A percentile compares a stretch with the other conserved stretches of the same genome.
Conservation (phyloP, 2,113 vertebrate species). For the Danionella cerebrum region DNA sequence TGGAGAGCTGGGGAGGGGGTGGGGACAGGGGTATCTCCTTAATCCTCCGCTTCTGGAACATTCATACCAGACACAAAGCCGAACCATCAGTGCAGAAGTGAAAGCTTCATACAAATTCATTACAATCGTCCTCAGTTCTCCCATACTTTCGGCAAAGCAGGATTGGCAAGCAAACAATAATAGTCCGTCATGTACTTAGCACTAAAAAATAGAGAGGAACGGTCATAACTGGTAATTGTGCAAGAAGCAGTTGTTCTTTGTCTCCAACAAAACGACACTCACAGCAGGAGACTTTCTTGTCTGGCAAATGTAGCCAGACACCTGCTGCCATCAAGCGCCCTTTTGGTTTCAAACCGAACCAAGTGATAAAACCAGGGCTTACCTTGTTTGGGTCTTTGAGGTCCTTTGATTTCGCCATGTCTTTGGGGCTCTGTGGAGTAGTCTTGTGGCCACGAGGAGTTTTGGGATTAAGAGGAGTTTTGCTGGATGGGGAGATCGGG, state of each 20-base stretch:
- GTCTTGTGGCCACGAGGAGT: constrained; percentile 66
- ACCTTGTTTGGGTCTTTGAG: constrained; percentile 61
- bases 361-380: constrained; percentile 34
- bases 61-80: constrained; percentile 21
- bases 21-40: constrained; percentile 71
- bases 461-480: constrained; percentile 59
- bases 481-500: constrained; percentile 47
- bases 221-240: constrained; percentile 34
- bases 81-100: neutral
- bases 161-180: constrained; percentile 26
- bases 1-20: constrained; percentile 64
- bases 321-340: constrained; percentile 42
- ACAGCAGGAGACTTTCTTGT: constrained; percentile 54
- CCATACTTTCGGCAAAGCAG: constrained; percentile 6
- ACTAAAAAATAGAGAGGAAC: constrained; percentile 17
- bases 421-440: constrained; percentile 65
- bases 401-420: constrained; percentile 68
- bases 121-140: neutral
- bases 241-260: constrained; percentile 53
- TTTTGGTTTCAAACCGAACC: constrained; percentile 26
- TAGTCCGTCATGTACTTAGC: neutral
- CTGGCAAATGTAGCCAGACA: constrained; percentile 49
- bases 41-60: constrained; percentile 78
- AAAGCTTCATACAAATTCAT: constrained; percentile 1
- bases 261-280: constrained; percentile 51